A percentile compares a stretch with the other conserved stretches of the same genome.
phyloP scores from a whole-genome alignment of 2,888 invertebrate genomes.

The Abrostola triplasia region DNA sequence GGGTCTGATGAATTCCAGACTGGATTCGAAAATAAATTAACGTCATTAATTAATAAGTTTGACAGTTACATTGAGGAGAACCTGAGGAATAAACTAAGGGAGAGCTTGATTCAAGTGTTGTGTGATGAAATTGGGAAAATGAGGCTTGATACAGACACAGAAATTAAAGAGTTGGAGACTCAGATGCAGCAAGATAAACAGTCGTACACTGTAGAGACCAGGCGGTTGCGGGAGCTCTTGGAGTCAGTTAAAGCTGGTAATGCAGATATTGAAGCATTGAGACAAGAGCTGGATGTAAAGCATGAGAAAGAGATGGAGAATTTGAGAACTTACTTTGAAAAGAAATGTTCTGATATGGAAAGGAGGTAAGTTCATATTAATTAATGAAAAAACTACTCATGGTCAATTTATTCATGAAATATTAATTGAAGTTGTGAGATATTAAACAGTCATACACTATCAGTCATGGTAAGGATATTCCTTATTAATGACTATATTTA shows the following conservation, averaged over 20 bases:
- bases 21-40: constrained; percentile 77
- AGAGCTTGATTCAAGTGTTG: constrained; percentile 87
- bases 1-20: constrained; percentile 78
- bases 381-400: neutral
- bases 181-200: constrained; percentile 89
- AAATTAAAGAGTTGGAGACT: constrained; percentile 77
- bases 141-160: constrained; percentile 78
- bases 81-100: constrained; percentile 81
- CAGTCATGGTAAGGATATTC: too few relatives aligned
- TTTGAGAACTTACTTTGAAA: constrained; percentile 93
- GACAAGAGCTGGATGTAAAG: constrained; percentile 89
- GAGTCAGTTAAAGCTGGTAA: constrained; percentile 88
- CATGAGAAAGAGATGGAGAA: constrained; percentile 94
- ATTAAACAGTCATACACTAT: too few relatives aligned
- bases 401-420: too few relatives aligned
- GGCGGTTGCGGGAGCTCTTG: constrained; percentile 86
- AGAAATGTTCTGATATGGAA: constrained; percentile 93
- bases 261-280: constrained; percentile 86
- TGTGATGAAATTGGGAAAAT: constrained; percentile 86
- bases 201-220: constrained; percentile 85
- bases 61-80: constrained; percentile 80
- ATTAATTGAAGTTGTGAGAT: too few relatives aligned
- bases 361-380: constrained; percentile 89
- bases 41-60: constrained; percentile 72
- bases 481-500: too few relatives aligned